Evolutionary conservation across 30 jellyfish, hydroid and myxozoan species (phyloP).

Genomic region (Aurelia sp.): DNA sequence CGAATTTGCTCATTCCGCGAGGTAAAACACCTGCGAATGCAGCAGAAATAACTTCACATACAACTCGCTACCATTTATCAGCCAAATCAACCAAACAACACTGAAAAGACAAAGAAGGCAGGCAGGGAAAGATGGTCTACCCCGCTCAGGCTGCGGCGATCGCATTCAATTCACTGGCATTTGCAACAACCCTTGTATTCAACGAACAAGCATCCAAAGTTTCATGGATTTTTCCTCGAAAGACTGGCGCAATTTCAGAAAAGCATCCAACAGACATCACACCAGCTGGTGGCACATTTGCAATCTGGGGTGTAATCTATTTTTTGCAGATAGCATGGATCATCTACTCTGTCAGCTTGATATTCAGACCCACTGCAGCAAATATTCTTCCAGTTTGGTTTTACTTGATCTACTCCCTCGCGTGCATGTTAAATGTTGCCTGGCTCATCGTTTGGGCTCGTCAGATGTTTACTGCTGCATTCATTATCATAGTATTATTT

Average conservation of each 20-base stretch:
- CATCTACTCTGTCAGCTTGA: conserved; percentile 39
- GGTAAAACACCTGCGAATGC: no score
- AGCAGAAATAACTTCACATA: no score
- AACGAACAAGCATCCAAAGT: conserved; percentile 41
- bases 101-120: neutral
- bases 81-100: no score
- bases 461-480: conserved; percentile 24
- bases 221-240: conserved; percentile 63
- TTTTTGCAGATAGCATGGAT: conserved; percentile 68
- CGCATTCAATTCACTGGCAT: conserved; percentile 21
- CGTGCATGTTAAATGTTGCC: conserved; percentile 32
- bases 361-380: conserved; percentile 54
- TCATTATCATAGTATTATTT: conserved; percentile 20
- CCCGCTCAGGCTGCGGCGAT: conserved; percentile 12
- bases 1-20: no score
- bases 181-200: conserved; percentile 23
- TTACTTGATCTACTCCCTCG: conserved; percentile 33
- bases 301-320: conserved; percentile 85
- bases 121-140: conserved; percentile 20
- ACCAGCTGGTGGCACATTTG: conserved; percentile 80
- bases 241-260: conserved; percentile 65
- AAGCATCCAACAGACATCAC: conserved; percentile 55
- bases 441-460: conserved; percentile 89
- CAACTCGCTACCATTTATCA: no score
- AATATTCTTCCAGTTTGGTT: conserved; percentile 68